phyloP scores from a whole-genome alignment of 1,140 invertebrate species.

The Neodiprion pinetum region DNA sequence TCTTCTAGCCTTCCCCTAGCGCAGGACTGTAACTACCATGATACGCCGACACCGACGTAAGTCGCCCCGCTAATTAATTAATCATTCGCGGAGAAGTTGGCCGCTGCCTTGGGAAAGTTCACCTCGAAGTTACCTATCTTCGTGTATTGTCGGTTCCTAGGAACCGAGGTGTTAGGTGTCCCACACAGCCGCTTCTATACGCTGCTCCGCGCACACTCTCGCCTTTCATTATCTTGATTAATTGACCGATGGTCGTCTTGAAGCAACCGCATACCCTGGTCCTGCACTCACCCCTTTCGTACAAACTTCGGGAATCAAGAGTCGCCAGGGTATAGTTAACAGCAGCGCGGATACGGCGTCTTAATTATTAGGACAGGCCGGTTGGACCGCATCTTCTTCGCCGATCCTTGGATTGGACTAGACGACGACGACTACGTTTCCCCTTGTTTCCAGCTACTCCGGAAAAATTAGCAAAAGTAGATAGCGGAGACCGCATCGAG shows the following conservation, averaged over 20 bases:
- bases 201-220: conserved; percentile 41
- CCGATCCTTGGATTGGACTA: no score
- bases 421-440: no score
- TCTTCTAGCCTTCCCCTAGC: no score
- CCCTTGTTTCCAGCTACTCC: no score
- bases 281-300: neutral
- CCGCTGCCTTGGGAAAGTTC: conserved; percentile 57
- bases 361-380: no score
- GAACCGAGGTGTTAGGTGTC: conserved; percentile 58
- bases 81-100: conserved; percentile 57
- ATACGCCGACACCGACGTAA: conserved; percentile 38
- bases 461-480: neutral
- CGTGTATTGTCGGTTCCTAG: conserved; percentile 53
- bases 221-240: conserved; percentile 63
- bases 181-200: conserved; percentile 46
- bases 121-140: conserved; percentile 60
- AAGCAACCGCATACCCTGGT: neutral
- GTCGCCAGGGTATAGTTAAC: neutral
- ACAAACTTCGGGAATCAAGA: neutral
- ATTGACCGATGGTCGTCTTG: conserved; percentile 57
- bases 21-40: no score
- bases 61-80: conserved; percentile 62
- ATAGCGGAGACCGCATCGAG: neutral
- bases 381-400: no score
- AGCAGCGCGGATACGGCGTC: neutral